Conservation (phyloP, 1,140 invertebrate genomes). For the Ceratosolen solmsi region DNA sequence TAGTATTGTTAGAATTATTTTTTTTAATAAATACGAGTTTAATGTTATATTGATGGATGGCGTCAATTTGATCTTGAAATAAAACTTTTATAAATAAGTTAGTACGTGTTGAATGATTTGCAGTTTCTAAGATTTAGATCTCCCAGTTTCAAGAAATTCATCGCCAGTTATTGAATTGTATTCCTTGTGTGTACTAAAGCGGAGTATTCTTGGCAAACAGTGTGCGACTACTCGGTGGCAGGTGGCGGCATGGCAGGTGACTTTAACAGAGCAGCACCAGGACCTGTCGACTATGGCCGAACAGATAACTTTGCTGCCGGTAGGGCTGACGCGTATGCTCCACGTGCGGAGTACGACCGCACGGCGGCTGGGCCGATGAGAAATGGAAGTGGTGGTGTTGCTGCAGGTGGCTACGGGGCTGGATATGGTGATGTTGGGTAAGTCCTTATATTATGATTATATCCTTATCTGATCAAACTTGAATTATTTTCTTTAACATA, state of each 20-base stretch:
- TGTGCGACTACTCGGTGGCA: slow-evolving; percentile 62
- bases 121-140: neutral
- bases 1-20: neutral
- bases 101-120: neutral
- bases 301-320: slow-evolving; percentile 69
- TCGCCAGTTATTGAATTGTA: slow-evolving; percentile 13
- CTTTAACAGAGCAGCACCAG: slow-evolving; percentile 68
- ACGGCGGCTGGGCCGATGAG: slow-evolving; percentile 69
- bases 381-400: slow-evolving; percentile 69
- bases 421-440: slow-evolving; percentile 71
- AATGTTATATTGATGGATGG: too few species aligned
- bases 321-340: slow-evolving; percentile 68
- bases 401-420: slow-evolving; percentile 68
- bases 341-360: slow-evolving; percentile 70
- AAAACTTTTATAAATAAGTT: neutral
- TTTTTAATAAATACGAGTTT: neutral
- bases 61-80: neutral
- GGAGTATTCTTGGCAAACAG: slow-evolving; percentile 58
- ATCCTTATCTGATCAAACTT: too few species aligned
- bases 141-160: neutral
- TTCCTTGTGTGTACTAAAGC: slow-evolving; percentile 38
- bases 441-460: too few species aligned
- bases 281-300: slow-evolving; percentile 70
- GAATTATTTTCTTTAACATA: too few species aligned
- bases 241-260: slow-evolving; percentile 69